Evolutionary conservation across 2,113 vertebrate species (phyloP), one percentile per base, ranked within the genome.

Genomic region (Sisor rabdophorus): DNA sequence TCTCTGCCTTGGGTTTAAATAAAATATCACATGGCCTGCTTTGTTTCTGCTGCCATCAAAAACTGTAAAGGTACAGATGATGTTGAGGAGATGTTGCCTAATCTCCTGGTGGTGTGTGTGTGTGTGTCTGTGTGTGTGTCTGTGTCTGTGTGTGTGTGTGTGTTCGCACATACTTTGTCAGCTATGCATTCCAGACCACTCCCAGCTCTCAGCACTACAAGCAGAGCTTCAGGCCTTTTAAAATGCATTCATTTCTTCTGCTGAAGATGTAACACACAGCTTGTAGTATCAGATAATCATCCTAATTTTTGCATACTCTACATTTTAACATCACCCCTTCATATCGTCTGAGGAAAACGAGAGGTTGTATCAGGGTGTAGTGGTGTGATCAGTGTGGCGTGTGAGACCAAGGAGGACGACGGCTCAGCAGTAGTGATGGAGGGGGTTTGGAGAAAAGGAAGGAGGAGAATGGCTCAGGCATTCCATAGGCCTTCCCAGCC

Each of bases 101-200:
- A 76, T 48, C 32, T 68, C 32, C 9, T 4, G 20, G 60, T 71
- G 55, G 28, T 64, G 36, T 48, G 24, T 50, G 30, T 65, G 36
- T 48, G 40, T 28, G 44, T 72, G 58, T 63, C 44, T 71, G 58
- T 53, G 59, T 48, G 58, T 36, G 58, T 54, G 76, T n/a, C 13
- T 55, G 56, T 71, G 58, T 63, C 44, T 71, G 58, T 53, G 59
- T 48, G 58, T 36, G 58, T 54, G 76, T n/a, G n/a, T 60, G 68
- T 58, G 71, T 17, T 16, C 9, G 2, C 48, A 22, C 71, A 68
- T 68, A 68, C 65, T 69, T 63, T 71, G 80, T 64, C 67, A 70
- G 67, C 71, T 65, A 61, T 76, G 80, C 65, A 78, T 81, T 78
- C 76, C 76, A 78, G 72, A 64, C 74, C 71, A 74, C 76, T 81